Evolutionary conservation across 2,113 vertebrate species (phyloP).

Genomic region (Elanus axillaris): DNA sequence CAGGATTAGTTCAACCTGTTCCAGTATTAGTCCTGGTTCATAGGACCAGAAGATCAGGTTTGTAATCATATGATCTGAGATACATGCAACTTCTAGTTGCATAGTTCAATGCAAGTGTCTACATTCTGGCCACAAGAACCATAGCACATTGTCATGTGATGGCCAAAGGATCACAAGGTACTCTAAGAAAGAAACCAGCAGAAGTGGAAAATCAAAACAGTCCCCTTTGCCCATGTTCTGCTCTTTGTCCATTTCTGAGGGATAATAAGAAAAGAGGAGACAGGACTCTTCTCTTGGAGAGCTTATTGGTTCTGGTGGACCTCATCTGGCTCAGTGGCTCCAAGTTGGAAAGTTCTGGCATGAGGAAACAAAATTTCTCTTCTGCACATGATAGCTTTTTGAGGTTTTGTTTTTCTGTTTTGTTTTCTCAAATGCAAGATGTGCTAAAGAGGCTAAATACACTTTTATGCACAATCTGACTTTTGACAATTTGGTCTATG

Average conservation of each 20-base stretch:
- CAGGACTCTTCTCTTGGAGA: background rate
- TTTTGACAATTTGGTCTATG: background rate
- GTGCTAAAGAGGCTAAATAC: background rate
- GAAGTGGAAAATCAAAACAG: background rate
- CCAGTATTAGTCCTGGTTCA: background rate
- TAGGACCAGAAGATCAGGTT: background rate
- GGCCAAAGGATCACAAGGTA: background rate
- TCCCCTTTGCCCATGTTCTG: background rate
- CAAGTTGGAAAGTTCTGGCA: background rate
- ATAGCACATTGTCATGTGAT: background rate
- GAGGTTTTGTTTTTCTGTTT: background rate
- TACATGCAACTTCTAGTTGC: background rate
- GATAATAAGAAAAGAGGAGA: background rate
- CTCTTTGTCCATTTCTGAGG: background rate
- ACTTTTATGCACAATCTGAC: background rate
- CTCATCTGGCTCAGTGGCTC: background rate
- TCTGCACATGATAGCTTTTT: background rate
- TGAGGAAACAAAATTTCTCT: background rate
- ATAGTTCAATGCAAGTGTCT: background rate
- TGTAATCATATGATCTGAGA: background rate
- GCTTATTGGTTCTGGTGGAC: background rate
- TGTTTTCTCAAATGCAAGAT: background rate
- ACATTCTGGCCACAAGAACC: background rate
- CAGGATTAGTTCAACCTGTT: background rate
- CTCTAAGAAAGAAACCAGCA: background rate